A percentile compares a stretch with the other conserved stretches of the same genome.
Conservation (phyloP, 2,888 invertebrate genomes). For the Campoplex capitator region DNA sequence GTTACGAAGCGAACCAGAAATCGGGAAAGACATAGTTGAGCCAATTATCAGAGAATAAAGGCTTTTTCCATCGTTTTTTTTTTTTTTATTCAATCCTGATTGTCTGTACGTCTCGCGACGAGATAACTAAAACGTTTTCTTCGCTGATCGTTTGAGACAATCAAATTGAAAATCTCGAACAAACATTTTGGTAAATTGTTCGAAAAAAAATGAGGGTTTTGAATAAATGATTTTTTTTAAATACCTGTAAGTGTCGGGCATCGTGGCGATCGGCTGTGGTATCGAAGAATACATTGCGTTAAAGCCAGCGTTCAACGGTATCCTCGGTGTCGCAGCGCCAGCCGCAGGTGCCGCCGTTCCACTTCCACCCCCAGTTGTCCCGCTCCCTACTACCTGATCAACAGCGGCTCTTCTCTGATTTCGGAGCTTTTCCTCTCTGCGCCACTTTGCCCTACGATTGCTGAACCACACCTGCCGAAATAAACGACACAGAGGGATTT, state of each 20-base stretch:
- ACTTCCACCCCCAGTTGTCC: slow-evolving; percentile 82
- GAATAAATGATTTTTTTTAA: background rate
- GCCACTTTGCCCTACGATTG: slow-evolving; percentile 99
- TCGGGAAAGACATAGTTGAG: no score
- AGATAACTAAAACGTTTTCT: no score
- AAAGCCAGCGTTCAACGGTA: slow-evolving; percentile 94
- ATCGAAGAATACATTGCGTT: slow-evolving; percentile 98
- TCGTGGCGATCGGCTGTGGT: slow-evolving; percentile 96
- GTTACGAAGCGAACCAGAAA: no score
- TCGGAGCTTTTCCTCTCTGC: slow-evolving; percentile 98
- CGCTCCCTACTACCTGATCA: slow-evolving; percentile 85
- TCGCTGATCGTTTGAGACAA: background rate
- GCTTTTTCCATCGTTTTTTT: background rate
- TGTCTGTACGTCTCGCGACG: no score
- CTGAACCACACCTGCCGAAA: slow-evolving; percentile 98
- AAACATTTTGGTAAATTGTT: background rate
- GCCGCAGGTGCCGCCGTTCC: slow-evolving; percentile 86
- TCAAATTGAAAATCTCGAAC: background rate
- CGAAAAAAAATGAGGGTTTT: background rate
- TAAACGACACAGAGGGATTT: slow-evolving; percentile 52
- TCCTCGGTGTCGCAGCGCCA: slow-evolving; percentile 86
- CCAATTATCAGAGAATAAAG: background rate
- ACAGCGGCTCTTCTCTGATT: slow-evolving; percentile 92
- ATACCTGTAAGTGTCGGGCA: slow-evolving; percentile 95
- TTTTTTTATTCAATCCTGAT: no score